These are phyloP conservation scores for Drosophila albomicans DNA, from an alignment of 1,140 invertebrate species.

Conservation along the genomic window DNA sequence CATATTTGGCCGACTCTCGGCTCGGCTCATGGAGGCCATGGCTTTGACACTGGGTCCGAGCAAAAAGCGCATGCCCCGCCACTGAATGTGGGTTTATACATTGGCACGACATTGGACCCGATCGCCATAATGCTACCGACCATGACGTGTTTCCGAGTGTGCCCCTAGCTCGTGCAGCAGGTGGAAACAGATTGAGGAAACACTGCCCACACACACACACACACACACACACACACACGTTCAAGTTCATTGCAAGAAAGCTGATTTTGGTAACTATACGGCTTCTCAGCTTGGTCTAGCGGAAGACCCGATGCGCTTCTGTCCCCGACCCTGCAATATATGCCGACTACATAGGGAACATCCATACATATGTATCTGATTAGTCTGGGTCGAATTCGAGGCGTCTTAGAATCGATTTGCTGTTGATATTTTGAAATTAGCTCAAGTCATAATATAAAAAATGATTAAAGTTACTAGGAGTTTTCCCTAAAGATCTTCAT, in stretches of 20 bases:
- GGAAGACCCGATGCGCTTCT: slow-evolving; percentile 37
- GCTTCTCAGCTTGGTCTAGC: slow-evolving; percentile 47
- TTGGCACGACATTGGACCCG: slow-evolving; percentile 40
- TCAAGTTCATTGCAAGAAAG: slow-evolving; percentile 54
- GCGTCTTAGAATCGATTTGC: slow-evolving; percentile 27
- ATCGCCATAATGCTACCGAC: slow-evolving; percentile 20
- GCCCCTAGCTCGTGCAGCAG: slow-evolving; percentile 34
- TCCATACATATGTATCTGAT: slow-evolving; percentile 1
- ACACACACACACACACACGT: neutral
- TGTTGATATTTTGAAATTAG: neutral
- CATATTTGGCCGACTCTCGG: slow-evolving; percentile 39
- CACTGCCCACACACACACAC: slow-evolving; percentile 6
- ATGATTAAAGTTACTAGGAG: neutral
- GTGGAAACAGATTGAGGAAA: slow-evolving; percentile 59
- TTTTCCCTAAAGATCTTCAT: neutral
- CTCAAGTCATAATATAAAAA: neutral
- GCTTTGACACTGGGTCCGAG: slow-evolving; percentile 43
- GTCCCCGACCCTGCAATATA: neutral
- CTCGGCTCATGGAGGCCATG: slow-evolving; percentile 16
- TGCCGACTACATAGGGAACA: slow-evolving; percentile 1
- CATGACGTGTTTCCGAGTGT: slow-evolving; percentile 16
- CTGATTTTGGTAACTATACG: slow-evolving; percentile 58
- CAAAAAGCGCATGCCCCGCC: slow-evolving; percentile 42
- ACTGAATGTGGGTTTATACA: slow-evolving; percentile 23
- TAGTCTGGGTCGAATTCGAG: slow-evolving; percentile 22